Evolutionary conservation across 2,888 invertebrate species (phyloP).

Genomic region (Eupithecia dodoneata): DNA sequence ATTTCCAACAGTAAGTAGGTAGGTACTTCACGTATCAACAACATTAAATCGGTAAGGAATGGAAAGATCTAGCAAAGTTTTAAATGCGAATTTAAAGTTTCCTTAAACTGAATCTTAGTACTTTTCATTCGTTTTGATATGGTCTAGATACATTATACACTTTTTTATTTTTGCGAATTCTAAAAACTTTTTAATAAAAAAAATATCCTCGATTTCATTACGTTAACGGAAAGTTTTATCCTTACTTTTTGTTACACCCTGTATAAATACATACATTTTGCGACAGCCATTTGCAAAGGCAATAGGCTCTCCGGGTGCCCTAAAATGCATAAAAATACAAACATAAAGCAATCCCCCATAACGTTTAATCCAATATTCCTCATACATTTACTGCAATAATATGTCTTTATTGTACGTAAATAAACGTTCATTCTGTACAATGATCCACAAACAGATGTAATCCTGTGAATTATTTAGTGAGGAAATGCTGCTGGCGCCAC

Average conservation of each 20-base stretch:
- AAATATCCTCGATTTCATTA: no score
- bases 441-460: constrained; percentile 38
- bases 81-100: background rate
- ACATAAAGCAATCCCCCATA: background rate
- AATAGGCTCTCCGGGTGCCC: background rate
- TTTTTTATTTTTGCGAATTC: no score
- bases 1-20: background rate
- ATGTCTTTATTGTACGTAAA: constrained; percentile 18
- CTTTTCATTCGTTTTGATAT: background rate
- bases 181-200: no score
- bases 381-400: constrained; percentile 14
- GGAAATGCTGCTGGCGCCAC: constrained; percentile 13
- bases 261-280: background rate
- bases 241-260: no score
- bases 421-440: constrained; percentile 33
- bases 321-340: background rate
- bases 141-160: no score
- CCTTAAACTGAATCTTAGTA: background rate
- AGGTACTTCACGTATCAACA: background rate
- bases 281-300: background rate
- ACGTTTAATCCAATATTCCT: constrained; percentile 3
- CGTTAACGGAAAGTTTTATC: no score
- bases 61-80: background rate
- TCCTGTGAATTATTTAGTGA: constrained; percentile 40
- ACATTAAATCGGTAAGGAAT: background rate